phyloP scores from a whole-genome alignment of 1,140 invertebrate genomes.

The Samia ricini region DNA sequence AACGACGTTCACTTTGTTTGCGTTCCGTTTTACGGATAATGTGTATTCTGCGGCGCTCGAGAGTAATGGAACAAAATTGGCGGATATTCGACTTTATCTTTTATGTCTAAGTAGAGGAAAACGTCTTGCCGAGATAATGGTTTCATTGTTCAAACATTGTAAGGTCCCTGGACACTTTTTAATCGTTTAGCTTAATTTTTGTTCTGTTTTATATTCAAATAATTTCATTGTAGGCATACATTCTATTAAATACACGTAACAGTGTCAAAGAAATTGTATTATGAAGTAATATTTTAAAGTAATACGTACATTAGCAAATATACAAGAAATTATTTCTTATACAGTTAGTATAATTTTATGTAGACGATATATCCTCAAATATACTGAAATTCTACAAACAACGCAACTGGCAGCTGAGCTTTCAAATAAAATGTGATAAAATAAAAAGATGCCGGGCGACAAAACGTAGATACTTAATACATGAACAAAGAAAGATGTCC shows the following conservation, averaged over 20 bases:
- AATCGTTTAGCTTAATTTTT: conserved; percentile 70
- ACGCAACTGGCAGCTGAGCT: conserved; percentile 69
- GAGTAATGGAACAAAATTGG: conserved; percentile 74
- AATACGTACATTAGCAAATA: not conserved
- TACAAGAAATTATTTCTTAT: conserved; percentile 4
- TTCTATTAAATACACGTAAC: not conserved
- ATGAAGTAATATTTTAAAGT: too few species aligned
- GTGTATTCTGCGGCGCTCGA: conserved; percentile 58
- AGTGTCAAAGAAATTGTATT: not conserved
- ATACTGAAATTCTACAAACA: conserved; percentile 56
- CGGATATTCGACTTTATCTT: conserved; percentile 68
- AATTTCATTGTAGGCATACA: conserved; percentile 19
- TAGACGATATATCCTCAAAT: conserved; percentile 27
- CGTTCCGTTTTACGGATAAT: conserved; percentile 73
- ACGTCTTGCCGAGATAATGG: conserved; percentile 61
- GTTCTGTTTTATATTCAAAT: conserved; percentile 54
- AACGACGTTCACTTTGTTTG: conserved; percentile 75
- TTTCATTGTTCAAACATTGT: conserved; percentile 60
- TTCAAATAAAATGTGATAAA: conserved; percentile 73
- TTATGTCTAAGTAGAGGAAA: conserved; percentile 49
- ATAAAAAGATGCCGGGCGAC: conserved; percentile 72
- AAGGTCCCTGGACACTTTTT: conserved; percentile 50
- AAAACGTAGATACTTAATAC: conserved; percentile 72
- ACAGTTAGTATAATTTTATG: conserved; percentile 14
- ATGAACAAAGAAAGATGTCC: conserved; percentile 22